Percentiles rank a stretch among this genome's conserved stretches.
These are phyloP conservation scores for Eubasilissa regina DNA, from an alignment of 1,140 invertebrate genomes.

Conservation along the genomic window DNA sequence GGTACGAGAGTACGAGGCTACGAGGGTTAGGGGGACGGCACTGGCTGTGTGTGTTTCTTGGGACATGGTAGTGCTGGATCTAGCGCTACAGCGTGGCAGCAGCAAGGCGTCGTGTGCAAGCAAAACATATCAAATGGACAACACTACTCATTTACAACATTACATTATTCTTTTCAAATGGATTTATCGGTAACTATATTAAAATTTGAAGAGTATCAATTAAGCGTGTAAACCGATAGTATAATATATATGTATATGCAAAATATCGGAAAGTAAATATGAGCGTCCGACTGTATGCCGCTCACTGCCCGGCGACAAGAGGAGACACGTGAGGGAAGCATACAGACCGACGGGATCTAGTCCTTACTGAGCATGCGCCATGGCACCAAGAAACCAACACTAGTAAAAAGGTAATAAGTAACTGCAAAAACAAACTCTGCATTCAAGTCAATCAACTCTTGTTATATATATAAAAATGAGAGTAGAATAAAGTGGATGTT, in stretches of 20 bases:
- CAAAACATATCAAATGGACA: constrained; percentile 65
- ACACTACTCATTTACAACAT: constrained; percentile 74
- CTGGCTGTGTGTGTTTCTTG: constrained; percentile 72
- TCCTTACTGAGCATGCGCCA: constrained; percentile 74
- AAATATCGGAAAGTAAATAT: too few species aligned
- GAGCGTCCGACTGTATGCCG: constrained; percentile 71
- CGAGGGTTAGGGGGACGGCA: constrained; percentile 64
- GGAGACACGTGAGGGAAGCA: constrained; percentile 65
- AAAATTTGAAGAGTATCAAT: too few species aligned
- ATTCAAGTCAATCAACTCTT: constrained; percentile 72
- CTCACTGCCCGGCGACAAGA: constrained; percentile 62
- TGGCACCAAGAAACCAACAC: constrained; percentile 75
- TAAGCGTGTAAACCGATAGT: constrained; percentile 39
- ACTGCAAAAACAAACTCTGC: constrained; percentile 75
- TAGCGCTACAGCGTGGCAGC: constrained; percentile 73
- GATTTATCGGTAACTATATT: constrained; percentile 67
- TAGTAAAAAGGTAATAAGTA: constrained; percentile 72
- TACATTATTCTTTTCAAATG: constrained; percentile 72
- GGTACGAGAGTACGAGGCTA: constrained; percentile 43
- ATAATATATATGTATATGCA: constrained; percentile 40
- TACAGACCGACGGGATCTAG: constrained; percentile 68
- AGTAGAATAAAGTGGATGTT: constrained; percentile 58
- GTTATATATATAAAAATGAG: constrained; percentile 58
- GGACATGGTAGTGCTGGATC: constrained; percentile 71
- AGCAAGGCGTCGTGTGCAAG: constrained; percentile 73